Evolutionary conservation across 2,888 invertebrate species (phyloP), one percentile per base, ranked within the genome.

Genomic region (Cancer borealis): DNA sequence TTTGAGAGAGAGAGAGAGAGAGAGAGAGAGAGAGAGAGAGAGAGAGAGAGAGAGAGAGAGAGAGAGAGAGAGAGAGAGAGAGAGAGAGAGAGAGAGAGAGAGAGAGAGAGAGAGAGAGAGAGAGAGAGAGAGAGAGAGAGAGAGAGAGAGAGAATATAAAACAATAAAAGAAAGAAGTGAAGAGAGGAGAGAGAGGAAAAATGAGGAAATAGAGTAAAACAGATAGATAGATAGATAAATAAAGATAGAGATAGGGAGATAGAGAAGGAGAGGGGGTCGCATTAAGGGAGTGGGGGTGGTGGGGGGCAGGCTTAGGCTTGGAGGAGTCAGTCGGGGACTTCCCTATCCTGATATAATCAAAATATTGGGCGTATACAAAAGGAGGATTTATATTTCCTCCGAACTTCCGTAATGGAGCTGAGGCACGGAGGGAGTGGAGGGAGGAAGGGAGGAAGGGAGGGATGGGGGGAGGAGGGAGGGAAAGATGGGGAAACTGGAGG

Each of bases 331-430:
- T 54, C 26, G 30, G 14, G 49, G 89, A 26, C 89, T 49, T 90
- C 49, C 89, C 89, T 54, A 54, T 30, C 54, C 88, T 88, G 88
- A 88, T 88, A 88, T 88, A 88, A 88, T 88, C 89, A 90, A 90
- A 90, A 90, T 90, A 90, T 90, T 90, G 89, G 89, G 54, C 89
- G 89, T n/a, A 49, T 90, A 90, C 89, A 90, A 90, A 90, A 90
- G 89, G 14, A 90, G 89, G 89, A 90, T 90, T 90, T 90, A 90
- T 90, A 90, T 90, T 90, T 54, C 49, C 54, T n/a, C 54, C 89
- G 49, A 90, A 90, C 54, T 90, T 90, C 89, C 89, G 89, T 49
- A 54, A 49, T 90, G 89, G 89, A 49, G 54, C 30, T 46, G 60
- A 73, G 46, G 91, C 30, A 91, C 14, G 73, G 66, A 91, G 66